These are phyloP conservation scores for Ammospiza caudacuta DNA, from an alignment of 2,113 vertebrate genomes.

Conservation along the genomic window DNA sequence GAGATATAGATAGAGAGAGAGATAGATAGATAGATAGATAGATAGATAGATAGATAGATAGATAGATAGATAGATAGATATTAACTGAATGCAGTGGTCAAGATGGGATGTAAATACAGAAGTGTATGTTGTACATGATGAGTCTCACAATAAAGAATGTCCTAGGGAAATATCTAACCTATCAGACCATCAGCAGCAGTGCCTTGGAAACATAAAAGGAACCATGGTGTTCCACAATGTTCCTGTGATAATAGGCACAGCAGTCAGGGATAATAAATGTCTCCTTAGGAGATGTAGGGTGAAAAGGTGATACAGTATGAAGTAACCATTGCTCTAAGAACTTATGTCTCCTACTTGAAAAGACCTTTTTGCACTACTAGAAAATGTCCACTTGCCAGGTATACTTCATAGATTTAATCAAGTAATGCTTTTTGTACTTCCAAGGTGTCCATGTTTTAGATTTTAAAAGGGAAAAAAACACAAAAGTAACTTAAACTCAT, in stretches of 20 bases:
- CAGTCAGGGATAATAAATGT: not conserved
- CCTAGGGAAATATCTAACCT: not conserved
- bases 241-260: not conserved
- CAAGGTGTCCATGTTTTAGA: not conserved
- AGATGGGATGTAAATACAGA: not conserved
- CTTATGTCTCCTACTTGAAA: not conserved
- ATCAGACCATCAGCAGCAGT: not conserved
- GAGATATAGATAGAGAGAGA: not conserved
- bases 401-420: not conserved
- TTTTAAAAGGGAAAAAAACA: conserved; percentile 44
- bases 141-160: not conserved
- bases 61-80: not conserved
- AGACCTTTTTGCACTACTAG: not conserved
- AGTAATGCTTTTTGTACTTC: not conserved
- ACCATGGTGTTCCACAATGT: not conserved
- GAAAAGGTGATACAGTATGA: not conserved
- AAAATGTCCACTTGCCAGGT: not conserved
- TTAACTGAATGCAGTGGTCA: not conserved
- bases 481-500: not conserved
- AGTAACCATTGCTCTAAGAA: not conserved
- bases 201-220: not conserved
- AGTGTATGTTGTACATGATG: not conserved
- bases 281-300: not conserved
- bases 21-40: no score
- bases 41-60: not conserved